Base-by-base conservation (phyloP, 2,888 invertebrate genomes). In the Teleiodes luculella region DNA sequence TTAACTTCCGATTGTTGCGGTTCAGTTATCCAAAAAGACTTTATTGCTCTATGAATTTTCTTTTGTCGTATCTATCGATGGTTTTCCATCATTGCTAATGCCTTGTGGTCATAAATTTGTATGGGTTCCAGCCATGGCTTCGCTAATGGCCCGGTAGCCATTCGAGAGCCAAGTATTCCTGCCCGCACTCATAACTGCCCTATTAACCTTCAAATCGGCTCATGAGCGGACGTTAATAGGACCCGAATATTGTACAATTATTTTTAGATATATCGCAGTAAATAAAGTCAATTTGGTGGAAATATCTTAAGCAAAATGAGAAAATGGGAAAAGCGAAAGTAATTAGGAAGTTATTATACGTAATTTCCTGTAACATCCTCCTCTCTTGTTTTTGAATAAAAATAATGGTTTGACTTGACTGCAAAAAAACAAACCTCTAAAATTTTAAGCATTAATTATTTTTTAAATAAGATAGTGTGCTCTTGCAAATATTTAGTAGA, bases 61-160 rank as follows among this genome's bases (percentile, higher is more conserved):
- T n/a, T n/a, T n/a, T n/a, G n/a, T n/a, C n/a, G n/a, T n/a, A 54
- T 54, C 41, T 20, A 49, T 54, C 43, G 49, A 35, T 33, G 35
- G 24, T 33, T 54, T 48, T 52, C 24, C 54, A 41, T 49, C 49
- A 33, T 37, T 18, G 31, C 39, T 20, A 53, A 48, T 47, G 47
- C 35, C 46, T 31, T 30, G 14, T 20, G 47, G 39, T 53, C 48
- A 47, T 41, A 53, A 53, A 53, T 35, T 33, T 36, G 43, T 52
- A 52, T 33, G 20, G 52, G 35, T 46, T 52, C 6, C 45, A 18
- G 16, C 13, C 45, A 36, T 52, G 14, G 14, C 18, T 18, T 13
- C 31, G 46, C 35, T 35, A 24, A 52, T 35, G 52, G 45, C 31
- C 37, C 28, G 36, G 52, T 16, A 28, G 20, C 48, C 33, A 48